Base-by-base conservation (phyloP, 2,888 invertebrate genomes). In the Eutolmus rufibarbis region DNA sequence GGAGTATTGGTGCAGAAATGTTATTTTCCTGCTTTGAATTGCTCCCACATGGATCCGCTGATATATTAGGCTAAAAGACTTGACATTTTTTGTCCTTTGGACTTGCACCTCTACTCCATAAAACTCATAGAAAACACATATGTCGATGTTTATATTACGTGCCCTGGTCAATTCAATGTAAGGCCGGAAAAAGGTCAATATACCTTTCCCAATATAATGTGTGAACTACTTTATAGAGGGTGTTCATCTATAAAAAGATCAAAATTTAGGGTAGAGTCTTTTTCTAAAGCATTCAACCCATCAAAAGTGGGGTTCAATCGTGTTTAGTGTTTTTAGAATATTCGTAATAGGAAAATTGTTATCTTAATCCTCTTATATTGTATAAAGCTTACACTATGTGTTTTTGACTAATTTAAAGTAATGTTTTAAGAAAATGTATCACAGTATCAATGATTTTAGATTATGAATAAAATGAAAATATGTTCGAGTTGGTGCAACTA, bases 41-140 rank as follows among this genome's bases (percentile, higher is more conserved):
- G 40, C 84, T 84, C 84, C 84, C 84, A 84, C 37, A 31, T 84
- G 84, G 43, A 40, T 84, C 56, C 66, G 23, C n/a, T 57, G 84
- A 84, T 84, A 40, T 84, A 84, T 74, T 74, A 37, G 23, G 84
- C 37, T 23, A 84, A 40, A 57, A 37, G 19, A 66, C 74, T 74
- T 66, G 74, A 74, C 84, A 81, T 81, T 56, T 46, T 66, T 23
- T 66, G 66, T 66, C 66, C 66, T 66, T 66, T 66, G 12, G 66
- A 66, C 19, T 66, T 12, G 66, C 66, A 66, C 66, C 66, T 66
- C 19, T 66, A 66, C 23, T 8, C 28, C 28, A 51, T 51, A 51
- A 51, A 51, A 51, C 51, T n/a, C 51, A 51, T 51, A 19, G n/a
- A 51, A 51, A 51, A 51, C n/a, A 51, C 51, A 51, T 51, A 51